Conservation (phyloP, 2,797 vertebrate genomes). For the Eutrigla gurnardus region DNA sequence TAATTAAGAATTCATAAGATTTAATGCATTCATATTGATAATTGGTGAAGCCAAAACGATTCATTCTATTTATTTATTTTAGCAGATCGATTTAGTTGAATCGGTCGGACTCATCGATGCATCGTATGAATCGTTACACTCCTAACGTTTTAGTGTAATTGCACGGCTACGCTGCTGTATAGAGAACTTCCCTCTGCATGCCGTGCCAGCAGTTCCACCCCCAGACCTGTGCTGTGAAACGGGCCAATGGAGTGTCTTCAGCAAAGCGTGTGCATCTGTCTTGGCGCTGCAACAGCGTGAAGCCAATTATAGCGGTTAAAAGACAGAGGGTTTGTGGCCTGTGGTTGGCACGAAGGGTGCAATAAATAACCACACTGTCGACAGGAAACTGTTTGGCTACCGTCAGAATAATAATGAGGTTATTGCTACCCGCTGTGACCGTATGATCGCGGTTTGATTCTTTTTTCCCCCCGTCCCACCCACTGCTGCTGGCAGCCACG, state of each 20-base stretch:
- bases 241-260: constrained; percentile 60
- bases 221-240: constrained; percentile 33
- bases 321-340: constrained; percentile 83
- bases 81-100: too few species aligned
- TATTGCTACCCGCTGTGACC: constrained; percentile 84
- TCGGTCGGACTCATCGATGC: too few species aligned
- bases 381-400: constrained; percentile 83
- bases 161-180: not conserved
- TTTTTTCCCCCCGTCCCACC: constrained; percentile 64
- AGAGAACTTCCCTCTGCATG: not conserved
- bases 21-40: too few species aligned
- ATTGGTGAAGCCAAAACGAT: too few species aligned
- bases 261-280: constrained; percentile 81
- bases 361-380: constrained; percentile 87
- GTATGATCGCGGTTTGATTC: constrained; percentile 82
- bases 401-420: constrained; percentile 87
- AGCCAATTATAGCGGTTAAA: constrained; percentile 87
- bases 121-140: too few species aligned
- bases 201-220: not conserved
- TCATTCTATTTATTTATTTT: too few species aligned
- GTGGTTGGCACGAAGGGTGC: constrained; percentile 77
- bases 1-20: too few species aligned
- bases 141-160: not conserved
- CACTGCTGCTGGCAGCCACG: constrained; percentile 64
- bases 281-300: constrained; percentile 81